Base-by-base conservation (phyloP, 2,888 invertebrate species). In the Leucophora obtusa region DNA sequence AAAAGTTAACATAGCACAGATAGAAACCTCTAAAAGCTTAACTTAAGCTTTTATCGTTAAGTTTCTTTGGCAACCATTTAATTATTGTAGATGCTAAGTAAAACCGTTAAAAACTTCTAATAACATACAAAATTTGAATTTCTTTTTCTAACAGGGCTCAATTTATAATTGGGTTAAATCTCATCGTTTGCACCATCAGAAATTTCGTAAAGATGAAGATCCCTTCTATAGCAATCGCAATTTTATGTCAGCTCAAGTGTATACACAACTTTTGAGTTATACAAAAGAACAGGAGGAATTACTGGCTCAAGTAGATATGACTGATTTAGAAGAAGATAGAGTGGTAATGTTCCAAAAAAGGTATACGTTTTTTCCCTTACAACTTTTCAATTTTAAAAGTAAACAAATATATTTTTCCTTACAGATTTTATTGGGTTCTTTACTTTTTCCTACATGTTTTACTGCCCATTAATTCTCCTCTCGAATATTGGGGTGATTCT, bases 111-210 rank as follows among this genome's bases (percentile, higher is more conserved):
- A 35, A 35, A 35, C 35, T 8, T 10, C 8, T 9, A 35, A 5
- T 35, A 35, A 35, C 21, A 35, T 35, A 35, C 7, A 10, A 2
- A 35, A 35, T 38, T 38, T 38, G 1, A 38, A 38, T 38, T 9
- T 38, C 10, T 38, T 2, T 38, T 38, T 35, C 53, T 18, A 24
- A 50, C 28, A 96, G 96, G 96, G 97, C 79, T 91, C 95, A 14
- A 94, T 97, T 84, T 95, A 96, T 89, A 93, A 95, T 84, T 97
- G 97, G 96, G 96, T 95, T 0, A 91, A 93, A 70, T 91, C 93
- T 80, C 97, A 97, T 89, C 92, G 97, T 66, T 90, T 96, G 11
- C 96, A 97, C 85, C 97, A 97, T 88, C 93, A 94, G 74, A 93
- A 93, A 86, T 95, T 94, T 82, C 94, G 93, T 14, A 95, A 96